Evolutionary conservation across 2,113 vertebrate genomes (phyloP).

Genomic region (Apteryx mantelli): DNA sequence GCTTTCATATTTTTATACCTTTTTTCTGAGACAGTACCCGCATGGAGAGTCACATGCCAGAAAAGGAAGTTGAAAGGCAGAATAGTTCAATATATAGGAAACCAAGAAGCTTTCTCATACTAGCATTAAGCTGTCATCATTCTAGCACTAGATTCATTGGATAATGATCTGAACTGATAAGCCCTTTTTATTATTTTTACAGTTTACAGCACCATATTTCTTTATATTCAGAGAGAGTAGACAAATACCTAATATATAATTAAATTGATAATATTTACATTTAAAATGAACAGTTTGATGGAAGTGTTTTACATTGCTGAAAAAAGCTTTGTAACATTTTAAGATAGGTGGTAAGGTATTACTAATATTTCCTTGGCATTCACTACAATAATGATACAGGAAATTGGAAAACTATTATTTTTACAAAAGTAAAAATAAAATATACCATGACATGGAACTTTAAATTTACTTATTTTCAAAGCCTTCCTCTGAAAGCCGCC

Average conservation of each 20-base stretch:
- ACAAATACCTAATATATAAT: slow-evolving; percentile 9
- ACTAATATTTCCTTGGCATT: background rate
- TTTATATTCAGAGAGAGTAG: background rate
- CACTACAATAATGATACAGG: background rate
- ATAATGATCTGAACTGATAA: too few species aligned
- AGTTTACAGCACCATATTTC: background rate
- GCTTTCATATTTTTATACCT: background rate
- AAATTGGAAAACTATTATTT: background rate
- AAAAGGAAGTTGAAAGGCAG: background rate
- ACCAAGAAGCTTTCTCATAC: background rate
- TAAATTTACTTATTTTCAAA: background rate
- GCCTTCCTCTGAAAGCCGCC: background rate
- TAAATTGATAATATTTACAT: slow-evolving; percentile 36
- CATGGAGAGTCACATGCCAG: background rate
- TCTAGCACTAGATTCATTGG: background rate
- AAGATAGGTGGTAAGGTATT: background rate
- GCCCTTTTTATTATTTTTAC: background rate
- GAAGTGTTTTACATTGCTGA: background rate
- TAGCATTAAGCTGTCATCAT: background rate
- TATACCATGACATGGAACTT: background rate
- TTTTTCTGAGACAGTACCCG: background rate
- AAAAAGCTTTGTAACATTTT: background rate
- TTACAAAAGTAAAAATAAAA: background rate
- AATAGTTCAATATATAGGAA: background rate
- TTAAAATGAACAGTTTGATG: slow-evolving; percentile 7